Conservation (phyloP, 2,888 invertebrate genomes). For the Tryphoninae sp. region DNA sequence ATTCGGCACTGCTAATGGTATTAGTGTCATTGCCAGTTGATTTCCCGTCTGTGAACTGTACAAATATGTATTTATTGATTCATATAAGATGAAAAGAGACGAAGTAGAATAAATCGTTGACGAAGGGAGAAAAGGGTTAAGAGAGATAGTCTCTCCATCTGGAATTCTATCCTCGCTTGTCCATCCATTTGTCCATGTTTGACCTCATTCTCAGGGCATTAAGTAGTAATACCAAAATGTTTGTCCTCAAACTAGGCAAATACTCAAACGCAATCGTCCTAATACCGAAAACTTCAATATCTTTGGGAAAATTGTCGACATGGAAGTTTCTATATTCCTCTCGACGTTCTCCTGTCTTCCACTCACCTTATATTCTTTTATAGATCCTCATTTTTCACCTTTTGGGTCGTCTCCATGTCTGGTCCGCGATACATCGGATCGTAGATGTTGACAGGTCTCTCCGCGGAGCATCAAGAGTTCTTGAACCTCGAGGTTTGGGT, state of each 20-base stretch:
- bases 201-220: conserved; percentile 1
- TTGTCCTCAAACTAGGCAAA: neutral
- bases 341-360: neutral
- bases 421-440: neutral
- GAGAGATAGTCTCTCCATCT: conserved; percentile 38
- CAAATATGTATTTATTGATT: conserved; percentile 79
- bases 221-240: neutral
- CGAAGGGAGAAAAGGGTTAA: conserved; percentile 54
- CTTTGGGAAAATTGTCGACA: neutral
- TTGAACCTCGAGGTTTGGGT: conserved; percentile 30
- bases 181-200: neutral
- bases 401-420: neutral
- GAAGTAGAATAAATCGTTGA: conserved; percentile 46
- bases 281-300: neutral
- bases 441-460: conserved; percentile 37
- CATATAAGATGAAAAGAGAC: conserved; percentile 28
- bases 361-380: neutral
- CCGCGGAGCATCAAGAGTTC: conserved; percentile 29
- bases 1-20: conserved; percentile 73
- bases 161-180: conserved; percentile 10
- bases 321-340: neutral
- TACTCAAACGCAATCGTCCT: neutral
- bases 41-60: conserved; percentile 70
- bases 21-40: conserved; percentile 77
- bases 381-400: neutral